phyloP scores from a whole-genome alignment of 2,797 vertebrate species.

The Microctenopoma lineatum region DNA sequence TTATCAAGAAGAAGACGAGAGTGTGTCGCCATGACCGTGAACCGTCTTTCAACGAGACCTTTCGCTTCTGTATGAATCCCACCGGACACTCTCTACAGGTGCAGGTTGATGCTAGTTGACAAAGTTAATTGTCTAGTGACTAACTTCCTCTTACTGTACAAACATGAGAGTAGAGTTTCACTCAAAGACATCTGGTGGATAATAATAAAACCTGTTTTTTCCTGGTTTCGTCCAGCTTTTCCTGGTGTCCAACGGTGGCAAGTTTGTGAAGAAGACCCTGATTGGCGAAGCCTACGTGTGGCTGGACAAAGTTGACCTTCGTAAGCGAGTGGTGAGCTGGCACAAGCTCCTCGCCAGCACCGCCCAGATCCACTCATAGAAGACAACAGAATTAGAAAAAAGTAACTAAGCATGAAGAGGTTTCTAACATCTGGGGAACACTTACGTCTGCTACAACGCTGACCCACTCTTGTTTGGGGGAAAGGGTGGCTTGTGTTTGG shows the following conservation, averaged over 20 bases:
- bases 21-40: constrained; percentile 97
- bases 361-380: constrained; percentile 91
- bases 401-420: neutral
- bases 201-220: neutral
- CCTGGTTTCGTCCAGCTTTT: constrained; percentile 84
- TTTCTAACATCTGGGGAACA: constrained; percentile 9
- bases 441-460: constrained; percentile 23
- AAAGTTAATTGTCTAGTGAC: neutral
- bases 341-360: constrained; percentile 97
- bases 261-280: constrained; percentile 98
- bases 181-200: too few species aligned
- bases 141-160: neutral
- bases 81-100: constrained; percentile 94
- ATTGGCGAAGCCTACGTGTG: constrained; percentile 98
- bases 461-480: constrained; percentile 14
- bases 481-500: neutral
- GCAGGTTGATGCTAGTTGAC: neutral
- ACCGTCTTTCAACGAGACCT: constrained; percentile 98
- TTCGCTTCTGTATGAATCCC: constrained; percentile 96
- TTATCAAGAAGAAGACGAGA: constrained; percentile 99
- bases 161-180: too few species aligned
- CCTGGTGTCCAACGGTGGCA: constrained; percentile 97
- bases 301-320: constrained; percentile 98
- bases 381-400: neutral
- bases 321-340: constrained; percentile 98